Evolutionary conservation across 1,140 invertebrate species (phyloP).

Genomic region (Microplitis demolitor): DNA sequence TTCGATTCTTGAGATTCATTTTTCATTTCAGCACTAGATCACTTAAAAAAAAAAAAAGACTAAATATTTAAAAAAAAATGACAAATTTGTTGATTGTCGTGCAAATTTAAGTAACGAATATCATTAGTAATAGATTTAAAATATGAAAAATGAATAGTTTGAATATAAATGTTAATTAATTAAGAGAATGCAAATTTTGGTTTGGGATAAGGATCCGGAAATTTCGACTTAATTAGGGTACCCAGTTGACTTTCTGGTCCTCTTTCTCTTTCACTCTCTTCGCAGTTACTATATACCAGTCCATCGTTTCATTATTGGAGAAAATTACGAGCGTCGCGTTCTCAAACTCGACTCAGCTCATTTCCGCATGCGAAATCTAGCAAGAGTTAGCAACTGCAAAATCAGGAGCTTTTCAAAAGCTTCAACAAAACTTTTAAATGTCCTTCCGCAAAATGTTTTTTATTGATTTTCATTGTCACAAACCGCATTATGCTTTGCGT

Average conservation of each 20-base stretch:
- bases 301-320: neutral
- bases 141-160: neutral
- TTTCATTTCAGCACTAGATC: no score
- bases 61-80: no score
- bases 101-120: no score
- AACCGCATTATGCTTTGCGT: neutral
- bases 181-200: neutral
- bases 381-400: neutral
- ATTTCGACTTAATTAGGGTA: neutral
- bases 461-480: neutral
- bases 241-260: neutral
- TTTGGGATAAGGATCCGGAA: neutral
- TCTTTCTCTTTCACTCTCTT: neutral
- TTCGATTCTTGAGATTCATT: no score
- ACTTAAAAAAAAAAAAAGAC: no score
- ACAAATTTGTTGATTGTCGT: no score
- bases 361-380: neutral
- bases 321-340: neutral
- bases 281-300: no score
- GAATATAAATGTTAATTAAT: neutral
- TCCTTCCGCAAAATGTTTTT: neutral
- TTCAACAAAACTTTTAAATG: neutral
- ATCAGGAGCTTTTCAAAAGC: slow-evolving; percentile 4
- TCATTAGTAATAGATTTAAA: no score
- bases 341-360: slow-evolving; percentile 1